phyloP scores from a whole-genome alignment of 2,797 vertebrate species.

The Argentina silus region DNA sequence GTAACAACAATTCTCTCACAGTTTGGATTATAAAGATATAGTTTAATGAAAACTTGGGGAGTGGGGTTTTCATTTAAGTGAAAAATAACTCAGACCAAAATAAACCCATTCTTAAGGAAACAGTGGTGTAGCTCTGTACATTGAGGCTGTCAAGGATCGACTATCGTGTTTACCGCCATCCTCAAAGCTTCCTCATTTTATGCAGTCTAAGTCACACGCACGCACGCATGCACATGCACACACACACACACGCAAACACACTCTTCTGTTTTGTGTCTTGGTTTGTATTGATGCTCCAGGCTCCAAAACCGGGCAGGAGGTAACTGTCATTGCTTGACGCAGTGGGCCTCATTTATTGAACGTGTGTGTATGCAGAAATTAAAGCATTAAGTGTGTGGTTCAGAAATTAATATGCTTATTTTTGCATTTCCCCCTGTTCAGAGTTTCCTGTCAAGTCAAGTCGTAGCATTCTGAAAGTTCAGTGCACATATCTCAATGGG shows the following conservation, averaged over 20 bases:
- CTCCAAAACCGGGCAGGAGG: not conserved
- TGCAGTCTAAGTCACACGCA: not conserved
- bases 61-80: not conserved
- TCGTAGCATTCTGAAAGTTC: slow-evolving; percentile 6
- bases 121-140: not conserved
- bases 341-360: slow-evolving; percentile 1
- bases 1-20: no score
- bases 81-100: not conserved
- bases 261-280: not conserved
- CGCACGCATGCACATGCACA: slow-evolving; percentile 2
- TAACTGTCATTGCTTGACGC: not conserved
- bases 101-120: not conserved
- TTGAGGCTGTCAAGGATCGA: not conserved
- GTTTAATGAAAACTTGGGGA: not conserved
- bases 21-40: no score
- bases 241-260: slow-evolving; percentile 10
- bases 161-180: slow-evolving; percentile 28
- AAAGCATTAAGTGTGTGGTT: not conserved
- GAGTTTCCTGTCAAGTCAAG: not conserved
- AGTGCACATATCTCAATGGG: slow-evolving; percentile 4
- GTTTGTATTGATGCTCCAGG: slow-evolving; percentile 6
- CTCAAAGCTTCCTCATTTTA: slow-evolving; percentile 11
- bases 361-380: not conserved
- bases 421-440: not conserved
- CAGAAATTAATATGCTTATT: slow-evolving; percentile 1